A percentile compares a stretch with the other conserved stretches of the same genome.
phyloP scores from a whole-genome alignment of 92 coral and sea anemone genomes.

The Umimayanthus chanpuru region DNA sequence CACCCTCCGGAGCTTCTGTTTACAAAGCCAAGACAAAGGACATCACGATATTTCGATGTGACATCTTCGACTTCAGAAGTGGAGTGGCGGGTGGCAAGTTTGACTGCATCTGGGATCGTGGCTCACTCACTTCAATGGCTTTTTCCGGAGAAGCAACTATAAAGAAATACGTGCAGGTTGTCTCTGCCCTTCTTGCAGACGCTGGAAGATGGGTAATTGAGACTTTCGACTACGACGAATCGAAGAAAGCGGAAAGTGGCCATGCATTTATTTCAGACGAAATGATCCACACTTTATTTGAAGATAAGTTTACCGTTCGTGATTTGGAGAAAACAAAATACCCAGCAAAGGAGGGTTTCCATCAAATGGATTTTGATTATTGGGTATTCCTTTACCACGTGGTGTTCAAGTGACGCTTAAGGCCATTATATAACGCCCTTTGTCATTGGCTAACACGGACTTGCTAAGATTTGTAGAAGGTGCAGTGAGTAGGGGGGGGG shows the following conservation, averaged over 20 bases:
- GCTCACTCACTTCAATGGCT: constrained; percentile 52
- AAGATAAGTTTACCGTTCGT: constrained; percentile 31
- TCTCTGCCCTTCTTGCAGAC: constrained; percentile 32
- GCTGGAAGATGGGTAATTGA: constrained; percentile 56
- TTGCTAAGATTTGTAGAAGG: no score
- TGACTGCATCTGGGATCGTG: constrained; percentile 71
- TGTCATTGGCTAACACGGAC: not conserved
- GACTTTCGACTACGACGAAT: constrained; percentile 44
- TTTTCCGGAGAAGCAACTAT: constrained; percentile 37
- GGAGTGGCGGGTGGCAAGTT: constrained; percentile 52
- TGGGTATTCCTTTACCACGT: constrained; percentile 22
- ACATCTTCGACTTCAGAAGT: constrained; percentile 53
- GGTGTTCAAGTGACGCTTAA: not conserved
- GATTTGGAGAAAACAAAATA: constrained; percentile 37
- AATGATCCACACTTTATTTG: constrained; percentile 27
- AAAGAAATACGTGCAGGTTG: constrained; percentile 49
- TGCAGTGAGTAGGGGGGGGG: no score
- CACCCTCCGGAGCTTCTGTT: constrained; percentile 66
- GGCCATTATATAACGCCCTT: not conserved
- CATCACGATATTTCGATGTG: constrained; percentile 58
- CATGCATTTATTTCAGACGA: constrained; percentile 49
- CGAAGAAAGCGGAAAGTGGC: not conserved
- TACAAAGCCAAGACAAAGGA: constrained; percentile 67
- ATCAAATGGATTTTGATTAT: constrained; percentile 6
- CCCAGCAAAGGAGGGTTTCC: constrained; percentile 38